Evolutionary conservation across 2,113 vertebrate genomes (phyloP), one percentile per base, ranked within the genome.

Genomic region (Sebastes schlegelii): DNA sequence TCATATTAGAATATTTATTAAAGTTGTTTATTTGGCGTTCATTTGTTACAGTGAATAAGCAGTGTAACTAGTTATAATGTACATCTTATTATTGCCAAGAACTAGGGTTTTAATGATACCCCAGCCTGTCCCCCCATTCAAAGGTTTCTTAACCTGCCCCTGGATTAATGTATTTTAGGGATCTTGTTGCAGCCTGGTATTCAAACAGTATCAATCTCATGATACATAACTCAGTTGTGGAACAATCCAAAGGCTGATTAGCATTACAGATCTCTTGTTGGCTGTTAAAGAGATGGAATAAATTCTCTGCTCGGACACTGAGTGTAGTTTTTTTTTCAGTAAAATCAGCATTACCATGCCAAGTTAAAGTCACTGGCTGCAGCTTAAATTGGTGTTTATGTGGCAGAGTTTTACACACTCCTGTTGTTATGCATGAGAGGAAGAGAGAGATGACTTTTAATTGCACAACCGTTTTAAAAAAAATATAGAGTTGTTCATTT

Each of bases 221-320:
- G 9, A 58, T 72, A 23, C 7, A 60, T 60, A 60, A 52, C 45
- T 51, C 43, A 75, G 63, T 21, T 66, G 8, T 61, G 34, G 21
- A 75, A 74, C 51, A 72, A 57, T 79, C 61, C 34, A 69, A 55
- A 16, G 42, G 42, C 58, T 74, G 23, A 80, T 84, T 73, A 49
- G 60, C 26, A 66, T 49, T 34, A 52, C 71, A 86, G 65, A 68
- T 54, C 45, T 88, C 61, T 43, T 58, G 61, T 34, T 82, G 64
- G 57, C 46, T 21, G 57, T 26, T 6, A 34, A 42, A 77, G 57
- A 80, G 23, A 80, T 4, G 54, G 73, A 79, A 82, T 48, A 66
- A 73, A 65, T 66, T 65, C 8, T 73, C 26, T 19, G 9, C 55
- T 62, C 60, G 64, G 73, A 82, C 55, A 52, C 54, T 60, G 14